phyloP scores from a whole-genome alignment of 2,888 invertebrate genomes.

The Hyposoter didymator region DNA sequence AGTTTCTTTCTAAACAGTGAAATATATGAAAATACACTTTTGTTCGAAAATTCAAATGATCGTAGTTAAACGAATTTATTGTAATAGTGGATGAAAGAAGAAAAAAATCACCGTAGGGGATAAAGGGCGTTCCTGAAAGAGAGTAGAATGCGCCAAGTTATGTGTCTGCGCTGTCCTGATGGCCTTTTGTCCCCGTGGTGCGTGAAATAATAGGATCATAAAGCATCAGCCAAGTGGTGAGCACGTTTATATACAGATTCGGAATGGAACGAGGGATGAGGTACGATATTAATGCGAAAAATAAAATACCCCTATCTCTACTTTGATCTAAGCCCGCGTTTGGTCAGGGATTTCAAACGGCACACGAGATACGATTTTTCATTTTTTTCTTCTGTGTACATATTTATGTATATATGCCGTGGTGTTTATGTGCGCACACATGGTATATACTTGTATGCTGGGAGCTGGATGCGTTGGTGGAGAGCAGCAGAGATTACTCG shows the following conservation, averaged over 20 bases:
- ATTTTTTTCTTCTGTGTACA: background rate
- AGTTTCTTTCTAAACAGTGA: background rate
- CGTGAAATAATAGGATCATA: constrained; percentile 74
- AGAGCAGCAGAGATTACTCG: constrained; percentile 16
- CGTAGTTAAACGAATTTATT: constrained; percentile 34
- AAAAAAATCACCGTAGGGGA: constrained; percentile 73
- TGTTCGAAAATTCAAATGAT: constrained; percentile 22
- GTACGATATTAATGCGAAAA: constrained; percentile 69
- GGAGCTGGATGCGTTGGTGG: constrained; percentile 9
- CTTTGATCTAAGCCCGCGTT: constrained; percentile 57
- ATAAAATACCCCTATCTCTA: constrained; percentile 35
- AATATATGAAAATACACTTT: background rate
- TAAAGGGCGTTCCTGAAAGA: constrained; percentile 63
- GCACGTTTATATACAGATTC: constrained; percentile 32
- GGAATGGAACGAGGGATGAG: constrained; percentile 53
- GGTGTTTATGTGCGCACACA: background rate
- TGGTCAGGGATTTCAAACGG: constrained; percentile 7
- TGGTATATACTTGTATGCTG: too few relatives aligned
- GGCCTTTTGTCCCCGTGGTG: constrained; percentile 67
- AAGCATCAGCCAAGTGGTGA: constrained; percentile 63
- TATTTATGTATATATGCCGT: background rate
- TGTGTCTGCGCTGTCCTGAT: constrained; percentile 70
- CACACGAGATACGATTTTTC: background rate
- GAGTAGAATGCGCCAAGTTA: constrained; percentile 66
- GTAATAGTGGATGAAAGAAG: constrained; percentile 69